Conservation (phyloP, 2,888 invertebrate species). For the Tenodera sinensis region DNA sequence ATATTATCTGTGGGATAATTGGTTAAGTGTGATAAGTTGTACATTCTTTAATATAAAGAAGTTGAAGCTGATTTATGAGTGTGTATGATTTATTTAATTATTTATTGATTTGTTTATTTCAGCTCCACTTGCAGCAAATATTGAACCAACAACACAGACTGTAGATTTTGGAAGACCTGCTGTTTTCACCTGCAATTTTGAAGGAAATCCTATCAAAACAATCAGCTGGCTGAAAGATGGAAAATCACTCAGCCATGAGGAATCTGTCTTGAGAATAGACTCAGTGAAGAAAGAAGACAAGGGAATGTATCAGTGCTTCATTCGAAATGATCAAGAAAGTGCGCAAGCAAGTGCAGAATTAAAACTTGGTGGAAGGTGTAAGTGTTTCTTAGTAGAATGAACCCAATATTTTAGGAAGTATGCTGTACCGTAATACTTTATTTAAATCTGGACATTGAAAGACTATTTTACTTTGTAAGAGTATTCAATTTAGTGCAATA, state of each 20-base stretch:
- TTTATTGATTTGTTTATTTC: conserved; percentile 30
- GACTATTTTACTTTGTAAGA: too few species aligned
- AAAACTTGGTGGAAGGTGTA: conserved; percentile 86
- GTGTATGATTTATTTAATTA: background rate
- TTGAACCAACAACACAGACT: conserved; percentile 87
- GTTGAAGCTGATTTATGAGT: background rate
- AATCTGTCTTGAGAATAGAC: conserved; percentile 78
- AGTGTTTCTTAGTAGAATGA: conserved; percentile 39
- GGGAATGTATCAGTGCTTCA: conserved; percentile 97
- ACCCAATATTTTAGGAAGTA: background rate
- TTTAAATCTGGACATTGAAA: background rate
- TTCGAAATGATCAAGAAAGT: conserved; percentile 88
- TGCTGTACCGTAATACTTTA: background rate
- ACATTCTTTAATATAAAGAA: background rate
- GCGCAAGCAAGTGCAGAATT: conserved; percentile 90
- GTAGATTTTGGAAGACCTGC: conserved; percentile 92
- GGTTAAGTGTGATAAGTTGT: too few species aligned
- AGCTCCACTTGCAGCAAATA: conserved; percentile 82
- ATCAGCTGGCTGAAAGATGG: conserved; percentile 93
- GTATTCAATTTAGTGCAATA: too few species aligned
- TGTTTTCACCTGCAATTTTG: conserved; percentile 84
- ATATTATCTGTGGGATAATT: too few species aligned
- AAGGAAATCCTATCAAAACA: conserved; percentile 87
- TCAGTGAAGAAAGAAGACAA: conserved; percentile 91
- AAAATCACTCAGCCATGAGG: conserved; percentile 76